Evolutionary conservation across 2,888 invertebrate genomes (phyloP), one percentile per base, ranked within the genome.

Genomic region (Amaurobius ferox): DNA sequence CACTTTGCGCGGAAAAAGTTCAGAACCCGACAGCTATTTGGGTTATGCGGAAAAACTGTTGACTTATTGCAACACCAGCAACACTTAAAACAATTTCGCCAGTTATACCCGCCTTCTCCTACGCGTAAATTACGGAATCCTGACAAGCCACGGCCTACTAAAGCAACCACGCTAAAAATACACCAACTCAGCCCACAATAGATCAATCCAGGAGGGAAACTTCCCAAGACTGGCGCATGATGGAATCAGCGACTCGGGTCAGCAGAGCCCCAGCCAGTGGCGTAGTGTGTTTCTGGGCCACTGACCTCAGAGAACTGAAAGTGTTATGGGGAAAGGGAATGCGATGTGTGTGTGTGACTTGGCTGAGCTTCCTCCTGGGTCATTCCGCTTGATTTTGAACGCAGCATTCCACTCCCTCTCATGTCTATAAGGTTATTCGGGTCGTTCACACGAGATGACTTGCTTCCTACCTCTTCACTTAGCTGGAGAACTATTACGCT

Each of bases 211-310:
- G n/a, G 28, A 64, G n/a, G 30, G 35, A 66, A 64, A 64, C 29
- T 16, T 16, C 64, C 29, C 29, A 35, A 7, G 35, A 35, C 9
- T 35, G 5, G 35, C 35, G 9, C 35, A 29, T 13, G 29, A 64
- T 11, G 66, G 30, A 64, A 64, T 30, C 64, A 23, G 13, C 23
- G 29, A 30, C 30, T 19, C 66, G 32, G n/a, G 32, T 66, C 35
- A 66, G 11, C 35, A 19, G n/a, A 11, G 76, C 76, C 64, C 73
- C 80, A 80, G 29, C 40, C 70, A 83, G 76, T 76, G 71, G 77
- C 76, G 68, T 76, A 71, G 64, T 83, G 64, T 83, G 83, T 83
- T 83, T 83, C 76, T 83, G 35, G 83, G 83, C 23, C 77, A 77
- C 40, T 64, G 83, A 83, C 83, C 83, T 83, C 76, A 32, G 30